Conservation (phyloP, 2,888 invertebrate genomes). For the Drosophila tanythrix region DNA sequence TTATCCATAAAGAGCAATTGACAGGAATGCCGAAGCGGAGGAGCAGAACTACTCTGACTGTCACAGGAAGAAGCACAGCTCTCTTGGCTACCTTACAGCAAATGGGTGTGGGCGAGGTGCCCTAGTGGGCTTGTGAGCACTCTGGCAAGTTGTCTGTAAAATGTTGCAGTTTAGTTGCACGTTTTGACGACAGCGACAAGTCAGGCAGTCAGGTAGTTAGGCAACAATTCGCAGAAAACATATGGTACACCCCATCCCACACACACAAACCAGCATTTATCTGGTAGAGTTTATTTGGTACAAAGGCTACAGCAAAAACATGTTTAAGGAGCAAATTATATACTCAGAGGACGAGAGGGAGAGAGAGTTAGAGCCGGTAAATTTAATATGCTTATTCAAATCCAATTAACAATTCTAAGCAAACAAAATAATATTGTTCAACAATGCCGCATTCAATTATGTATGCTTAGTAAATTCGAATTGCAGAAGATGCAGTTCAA, state of each 20-base stretch:
- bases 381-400: background rate
- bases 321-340: background rate
- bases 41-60: constrained; percentile 9
- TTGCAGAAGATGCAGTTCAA: background rate
- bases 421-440: background rate
- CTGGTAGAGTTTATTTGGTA: background rate
- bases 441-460: background rate
- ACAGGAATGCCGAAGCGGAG: constrained; percentile 5
- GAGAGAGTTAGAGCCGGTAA: background rate
- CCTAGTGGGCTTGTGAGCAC: constrained; percentile 27
- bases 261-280: background rate
- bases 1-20: constrained; percentile 34
- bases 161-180: constrained; percentile 64
- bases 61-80: constrained; percentile 22
- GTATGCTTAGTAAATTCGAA: background rate
- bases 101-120: background rate
- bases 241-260: background rate
- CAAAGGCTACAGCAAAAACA: background rate
- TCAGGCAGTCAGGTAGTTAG: constrained; percentile 2
- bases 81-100: constrained; percentile 28
- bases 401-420: background rate
- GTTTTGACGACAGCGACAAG: constrained; percentile 53
- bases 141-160: constrained; percentile 51
- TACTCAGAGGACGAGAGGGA: background rate
- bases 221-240: constrained; percentile 29